These are phyloP conservation scores for Troides aeacus DNA, from an alignment of 2,888 invertebrate species.

Conservation along the genomic window DNA sequence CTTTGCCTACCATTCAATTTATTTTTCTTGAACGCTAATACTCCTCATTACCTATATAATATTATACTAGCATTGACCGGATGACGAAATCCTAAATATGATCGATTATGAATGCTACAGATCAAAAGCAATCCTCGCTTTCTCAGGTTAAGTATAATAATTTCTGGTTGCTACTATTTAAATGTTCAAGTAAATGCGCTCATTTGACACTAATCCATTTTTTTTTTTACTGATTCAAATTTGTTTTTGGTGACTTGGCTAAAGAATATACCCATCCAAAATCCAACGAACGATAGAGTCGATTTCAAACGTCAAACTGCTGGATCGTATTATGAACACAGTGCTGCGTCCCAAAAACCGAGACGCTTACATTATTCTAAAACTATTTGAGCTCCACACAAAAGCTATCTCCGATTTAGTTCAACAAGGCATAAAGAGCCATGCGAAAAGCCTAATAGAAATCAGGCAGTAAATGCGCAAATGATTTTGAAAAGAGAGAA, in stretches of 20 bases:
- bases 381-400: not conserved
- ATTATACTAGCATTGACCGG: not conserved
- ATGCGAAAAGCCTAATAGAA: no score
- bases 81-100: no score
- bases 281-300: not conserved
- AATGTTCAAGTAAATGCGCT: no score
- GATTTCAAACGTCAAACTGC: not conserved
- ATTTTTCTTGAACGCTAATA: not conserved
- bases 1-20: not conserved
- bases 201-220: no score
- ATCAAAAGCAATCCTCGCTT: no score
- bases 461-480: no score
- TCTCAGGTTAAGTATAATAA: no score
- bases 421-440: not conserved
- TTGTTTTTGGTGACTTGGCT: not conserved
- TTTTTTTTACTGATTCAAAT: not conserved
- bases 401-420: no score
- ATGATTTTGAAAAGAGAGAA: no score
- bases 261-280: not conserved
- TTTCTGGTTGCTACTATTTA: no score
- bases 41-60: not conserved
- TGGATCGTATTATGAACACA: not conserved
- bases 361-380: not conserved
- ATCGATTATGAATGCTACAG: no score
- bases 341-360: not conserved